phyloP scores from a whole-genome alignment of 2,888 invertebrate species.

The Eupithecia subfuscata region DNA sequence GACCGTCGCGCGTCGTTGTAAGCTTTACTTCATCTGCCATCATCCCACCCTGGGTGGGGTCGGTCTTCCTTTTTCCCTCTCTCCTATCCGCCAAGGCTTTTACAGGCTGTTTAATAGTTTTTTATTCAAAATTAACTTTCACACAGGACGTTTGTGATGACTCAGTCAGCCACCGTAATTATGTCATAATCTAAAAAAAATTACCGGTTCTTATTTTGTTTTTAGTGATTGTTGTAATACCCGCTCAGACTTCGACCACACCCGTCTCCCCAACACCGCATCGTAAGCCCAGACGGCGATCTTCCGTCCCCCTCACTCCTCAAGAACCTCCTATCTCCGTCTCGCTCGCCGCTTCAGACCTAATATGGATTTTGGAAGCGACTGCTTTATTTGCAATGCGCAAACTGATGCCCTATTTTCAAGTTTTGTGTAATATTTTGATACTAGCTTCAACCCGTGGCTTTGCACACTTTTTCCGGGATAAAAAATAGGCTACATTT shows the following conservation, averaged over 20 bases:
- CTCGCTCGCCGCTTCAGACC: conserved; percentile 36
- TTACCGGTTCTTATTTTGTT: neutral
- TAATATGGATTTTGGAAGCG: conserved; percentile 46
- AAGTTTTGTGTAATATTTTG: neutral
- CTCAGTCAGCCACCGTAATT: neutral
- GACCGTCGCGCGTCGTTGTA: too few species aligned
- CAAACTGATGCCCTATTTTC: conserved; percentile 20
- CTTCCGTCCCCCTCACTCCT: conserved; percentile 42
- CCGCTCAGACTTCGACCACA: conserved; percentile 45
- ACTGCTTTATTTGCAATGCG: conserved; percentile 14
- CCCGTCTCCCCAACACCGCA: conserved; percentile 47
- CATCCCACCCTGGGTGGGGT: too few species aligned
- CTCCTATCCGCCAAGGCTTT: neutral
- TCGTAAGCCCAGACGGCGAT: conserved; percentile 39
- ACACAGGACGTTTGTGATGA: neutral
- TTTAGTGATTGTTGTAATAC: neutral
- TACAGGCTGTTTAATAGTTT: neutral
- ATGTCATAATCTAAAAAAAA: too few species aligned
- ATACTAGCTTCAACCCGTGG: neutral
- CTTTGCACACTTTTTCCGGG: neutral
- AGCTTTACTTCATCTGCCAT: too few species aligned
- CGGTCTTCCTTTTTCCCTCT: neutral
- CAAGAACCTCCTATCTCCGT: conserved; percentile 24
- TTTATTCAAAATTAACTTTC: neutral
- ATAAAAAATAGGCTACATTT: neutral